Base-by-base conservation (phyloP, 2,888 invertebrate species). In the Mimumesa dahlbomi region DNA sequence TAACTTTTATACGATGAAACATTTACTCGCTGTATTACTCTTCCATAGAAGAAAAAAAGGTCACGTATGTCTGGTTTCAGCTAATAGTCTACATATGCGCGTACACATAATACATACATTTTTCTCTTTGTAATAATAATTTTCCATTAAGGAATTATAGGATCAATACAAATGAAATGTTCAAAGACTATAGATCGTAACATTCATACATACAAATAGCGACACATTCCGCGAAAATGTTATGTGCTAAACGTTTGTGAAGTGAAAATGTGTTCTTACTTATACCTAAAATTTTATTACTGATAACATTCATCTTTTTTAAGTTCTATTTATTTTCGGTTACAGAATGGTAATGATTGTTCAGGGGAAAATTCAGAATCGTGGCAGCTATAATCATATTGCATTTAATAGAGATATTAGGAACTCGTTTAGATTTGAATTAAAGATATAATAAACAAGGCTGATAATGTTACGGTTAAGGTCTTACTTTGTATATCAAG, bases 381-480 rank as follows among this genome's bases (percentile, higher is more conserved):
- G 38, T 53, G 56, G 53, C 68, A 70, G 57, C 48, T 68, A 57
- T 34, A 57, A 21, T 43, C 43, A 45, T 13, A 59, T 53, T 49
- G 61, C 43, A 69, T 73, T 69, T 61, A 29, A 45, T 53, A 64
- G 29, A 57, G 16, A 18, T 49, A 59, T 53, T 57, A 21, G 2
- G 21, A 1, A 29, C n/a, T 42, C n/a, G n/a, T 11, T 52, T 18
- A 14, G 36, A 50, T 2, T 46, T 43, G 1, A 1, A 29, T 18
- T 19, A 16, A 18, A 7, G 19, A 42, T 42, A 21, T n/a, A 11
- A 16, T 31, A 11, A 29, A 48, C 9, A 29, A 48, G 34, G 16
- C 16, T 46, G 50, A 52, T 34, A 52, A 68, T 2, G 29, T 42
- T 42, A 36, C 46, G 19, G 1, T 46, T 45, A n/a, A 54, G 54